phyloP scores from a whole-genome alignment of 1,140 invertebrate species.

The Rhynchophorus ferrugineus region DNA sequence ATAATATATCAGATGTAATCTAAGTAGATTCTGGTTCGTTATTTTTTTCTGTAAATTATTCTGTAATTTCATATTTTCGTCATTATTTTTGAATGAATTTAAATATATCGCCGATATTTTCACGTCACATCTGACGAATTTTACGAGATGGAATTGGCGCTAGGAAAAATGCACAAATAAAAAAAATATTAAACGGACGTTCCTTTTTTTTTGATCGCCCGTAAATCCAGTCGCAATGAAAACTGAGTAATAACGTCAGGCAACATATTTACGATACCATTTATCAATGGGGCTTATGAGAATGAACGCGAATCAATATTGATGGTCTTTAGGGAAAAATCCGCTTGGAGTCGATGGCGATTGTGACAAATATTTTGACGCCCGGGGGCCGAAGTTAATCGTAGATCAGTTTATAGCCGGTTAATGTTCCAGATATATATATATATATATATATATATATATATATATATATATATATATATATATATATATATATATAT shows the following conservation, averaged over 20 bases:
- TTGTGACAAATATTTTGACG: background rate
- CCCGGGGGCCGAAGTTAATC: background rate
- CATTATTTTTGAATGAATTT: too few species aligned
- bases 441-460: background rate
- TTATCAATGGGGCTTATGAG: background rate
- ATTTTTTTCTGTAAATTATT: too few species aligned
- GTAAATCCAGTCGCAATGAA: background rate
- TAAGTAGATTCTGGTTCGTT: too few species aligned
- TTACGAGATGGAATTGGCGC: too few species aligned
- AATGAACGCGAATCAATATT: background rate
- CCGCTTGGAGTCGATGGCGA: background rate
- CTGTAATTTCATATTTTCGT: too few species aligned
- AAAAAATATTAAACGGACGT: too few species aligned
- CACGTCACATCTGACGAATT: too few species aligned
- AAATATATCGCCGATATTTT: too few species aligned
- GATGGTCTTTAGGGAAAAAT: background rate
- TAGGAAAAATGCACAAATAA: too few species aligned
- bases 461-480: background rate
- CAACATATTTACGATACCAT: background rate
- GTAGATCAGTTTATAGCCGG: background rate
- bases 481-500: background rate
- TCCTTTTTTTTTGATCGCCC: background rate
- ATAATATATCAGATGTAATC: too few species aligned
- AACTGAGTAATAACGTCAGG: background rate
- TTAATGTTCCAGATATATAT: background rate